Percentiles rank a stretch among this genome's conserved stretches.
Conservation (phyloP, 1,140 invertebrate genomes). For the Dryas iulia region DNA sequence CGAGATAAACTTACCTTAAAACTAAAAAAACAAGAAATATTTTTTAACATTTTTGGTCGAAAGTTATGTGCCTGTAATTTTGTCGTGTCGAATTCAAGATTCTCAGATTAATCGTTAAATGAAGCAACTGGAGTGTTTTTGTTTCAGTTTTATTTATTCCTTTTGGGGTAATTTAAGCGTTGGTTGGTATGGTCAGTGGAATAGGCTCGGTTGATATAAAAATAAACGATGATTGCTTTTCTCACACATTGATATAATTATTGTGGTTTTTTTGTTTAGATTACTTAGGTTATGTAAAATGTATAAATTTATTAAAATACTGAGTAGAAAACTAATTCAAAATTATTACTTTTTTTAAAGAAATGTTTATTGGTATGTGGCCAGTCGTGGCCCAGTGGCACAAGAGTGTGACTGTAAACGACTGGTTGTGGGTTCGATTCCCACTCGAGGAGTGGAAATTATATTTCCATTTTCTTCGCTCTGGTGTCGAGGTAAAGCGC, state of each 20-base stretch:
- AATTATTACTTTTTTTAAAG: too few relatives aligned
- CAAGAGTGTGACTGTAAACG: too few relatives aligned
- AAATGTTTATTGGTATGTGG: too few relatives aligned
- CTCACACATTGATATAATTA: not conserved
- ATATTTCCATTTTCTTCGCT: too few relatives aligned
- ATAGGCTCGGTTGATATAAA: not conserved
- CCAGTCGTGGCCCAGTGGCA: too few relatives aligned
- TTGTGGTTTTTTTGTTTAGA: not conserved
- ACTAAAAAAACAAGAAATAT: conserved; percentile 16
- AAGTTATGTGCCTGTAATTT: conserved; percentile 22
- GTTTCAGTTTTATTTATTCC: not conserved
- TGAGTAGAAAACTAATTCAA: too few relatives aligned
- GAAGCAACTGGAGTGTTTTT: conserved; percentile 24
- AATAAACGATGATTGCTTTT: not conserved
- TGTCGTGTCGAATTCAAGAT: conserved; percentile 5
- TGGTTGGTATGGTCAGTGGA: not conserved
- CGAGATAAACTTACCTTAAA: conserved; percentile 38
- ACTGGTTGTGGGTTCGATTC: too few relatives aligned
- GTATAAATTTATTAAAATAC: too few relatives aligned
- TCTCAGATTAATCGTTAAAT: conserved; percentile 17
- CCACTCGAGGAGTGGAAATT: too few relatives aligned
- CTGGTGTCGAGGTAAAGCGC: too few relatives aligned
- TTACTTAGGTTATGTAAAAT: too few relatives aligned
- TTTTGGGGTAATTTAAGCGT: not conserved
- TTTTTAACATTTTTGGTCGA: conserved; percentile 25